Conservation (phyloP, 2,113 vertebrate genomes). For the Sterna hirundo region DNA sequence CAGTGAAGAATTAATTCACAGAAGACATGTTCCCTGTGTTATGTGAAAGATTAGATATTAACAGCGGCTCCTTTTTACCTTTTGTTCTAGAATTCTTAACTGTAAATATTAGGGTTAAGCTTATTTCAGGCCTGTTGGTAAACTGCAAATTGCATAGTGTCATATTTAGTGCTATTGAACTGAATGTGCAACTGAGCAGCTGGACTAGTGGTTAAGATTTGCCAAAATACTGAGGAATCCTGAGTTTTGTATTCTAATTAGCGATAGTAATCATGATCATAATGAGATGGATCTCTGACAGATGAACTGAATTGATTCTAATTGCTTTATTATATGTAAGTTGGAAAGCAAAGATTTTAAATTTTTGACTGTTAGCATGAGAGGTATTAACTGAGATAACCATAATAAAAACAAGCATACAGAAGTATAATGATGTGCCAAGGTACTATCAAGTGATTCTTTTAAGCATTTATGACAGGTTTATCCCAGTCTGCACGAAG, state of each 20-base stretch:
- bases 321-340: neutral
- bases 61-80: neutral
- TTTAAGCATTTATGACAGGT: neutral
- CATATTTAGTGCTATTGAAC: neutral
- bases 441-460: neutral
- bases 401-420: neutral
- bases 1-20: neutral
- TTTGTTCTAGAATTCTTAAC: neutral
- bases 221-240: neutral
- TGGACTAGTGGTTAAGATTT: neutral
- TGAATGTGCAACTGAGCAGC: neutral
- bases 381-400: neutral
- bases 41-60: neutral
- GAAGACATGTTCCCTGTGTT: neutral
- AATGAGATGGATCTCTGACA: neutral
- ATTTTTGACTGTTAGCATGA: neutral
- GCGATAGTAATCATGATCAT: neutral
- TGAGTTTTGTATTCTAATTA: neutral
- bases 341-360: neutral
- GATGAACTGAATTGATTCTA: neutral
- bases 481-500: neutral
- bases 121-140: neutral
- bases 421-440: rapidly evolving
- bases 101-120: neutral
- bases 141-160: neutral